phyloP scores from a whole-genome alignment of 2,113 vertebrate species.

The Syngnathoides biaculeatus region DNA sequence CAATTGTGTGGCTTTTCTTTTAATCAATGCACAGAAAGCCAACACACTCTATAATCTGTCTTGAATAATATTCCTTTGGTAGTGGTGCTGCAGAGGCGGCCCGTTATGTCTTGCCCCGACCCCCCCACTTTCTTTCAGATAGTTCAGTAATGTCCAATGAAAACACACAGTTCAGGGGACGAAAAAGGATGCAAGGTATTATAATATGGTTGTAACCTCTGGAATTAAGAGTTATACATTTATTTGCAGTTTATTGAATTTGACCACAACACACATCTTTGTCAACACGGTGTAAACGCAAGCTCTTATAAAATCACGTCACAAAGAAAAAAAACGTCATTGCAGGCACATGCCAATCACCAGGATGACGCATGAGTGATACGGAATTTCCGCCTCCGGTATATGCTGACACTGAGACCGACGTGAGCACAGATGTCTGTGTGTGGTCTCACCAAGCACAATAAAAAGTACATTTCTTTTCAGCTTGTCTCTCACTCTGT shows the following conservation, averaged over 20 bases:
- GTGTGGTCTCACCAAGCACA: slow-evolving; percentile 14
- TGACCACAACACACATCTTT: slow-evolving; percentile 70
- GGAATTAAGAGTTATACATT: slow-evolving; percentile 67
- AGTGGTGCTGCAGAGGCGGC: slow-evolving; percentile 62
- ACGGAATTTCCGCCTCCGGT: slow-evolving; percentile 20
- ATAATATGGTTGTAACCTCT: slow-evolving; percentile 42
- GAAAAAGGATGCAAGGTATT: slow-evolving; percentile 51
- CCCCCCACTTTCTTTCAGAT: slow-evolving; percentile 2
- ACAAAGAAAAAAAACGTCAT: slow-evolving; percentile 67
- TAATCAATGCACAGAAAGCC: slow-evolving; percentile 41
- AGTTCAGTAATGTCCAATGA: slow-evolving; percentile 46
- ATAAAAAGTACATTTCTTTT: slow-evolving; percentile 29
- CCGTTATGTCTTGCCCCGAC: too few relatives aligned
- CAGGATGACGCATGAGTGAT: slow-evolving; percentile 53
- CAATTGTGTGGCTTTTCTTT: slow-evolving; percentile 34
- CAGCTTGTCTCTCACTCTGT: slow-evolving; percentile 32
- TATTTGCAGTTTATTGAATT: slow-evolving; percentile 58
- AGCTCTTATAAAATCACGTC: slow-evolving; percentile 73
- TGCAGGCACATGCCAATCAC: slow-evolving; percentile 70
- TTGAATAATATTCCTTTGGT: slow-evolving; percentile 69
- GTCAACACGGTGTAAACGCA: slow-evolving; percentile 76
- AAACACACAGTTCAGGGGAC: slow-evolving; percentile 63
- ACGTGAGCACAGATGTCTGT: slow-evolving; percentile 15
- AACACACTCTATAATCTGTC: slow-evolving; percentile 19
- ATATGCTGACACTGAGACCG: slow-evolving; percentile 4